These are phyloP conservation scores for Euplexia lucipara DNA, from an alignment of 2,888 invertebrate genomes.

Conservation along the genomic window DNA sequence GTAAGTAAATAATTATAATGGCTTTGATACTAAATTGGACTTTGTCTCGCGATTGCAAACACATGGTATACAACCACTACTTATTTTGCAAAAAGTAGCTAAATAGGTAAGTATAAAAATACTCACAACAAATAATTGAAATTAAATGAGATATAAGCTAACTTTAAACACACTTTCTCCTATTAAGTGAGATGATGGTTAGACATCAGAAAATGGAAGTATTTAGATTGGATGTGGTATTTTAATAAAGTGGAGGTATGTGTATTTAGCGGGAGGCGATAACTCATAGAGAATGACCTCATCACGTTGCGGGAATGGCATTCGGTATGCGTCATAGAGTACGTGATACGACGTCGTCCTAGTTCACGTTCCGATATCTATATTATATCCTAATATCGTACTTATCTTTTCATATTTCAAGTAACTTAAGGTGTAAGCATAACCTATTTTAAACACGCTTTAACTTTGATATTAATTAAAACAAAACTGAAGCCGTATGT, in stretches of 20 bases:
- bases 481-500: not conserved
- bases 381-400: conserved; percentile 56
- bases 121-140: conserved; percentile 33
- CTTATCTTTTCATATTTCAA: conserved; percentile 46
- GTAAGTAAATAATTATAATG: conserved; percentile 66
- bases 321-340: conserved; percentile 75
- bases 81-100: not conserved
- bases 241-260: conserved; percentile 70
- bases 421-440: not conserved
- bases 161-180: conserved; percentile 43
- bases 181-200: conserved; percentile 27
- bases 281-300: conserved; percentile 72
- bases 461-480: conserved; percentile 37
- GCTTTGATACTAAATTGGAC: conserved; percentile 33
- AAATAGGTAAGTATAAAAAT: conserved; percentile 3
- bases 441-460: not conserved
- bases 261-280: conserved; percentile 73
- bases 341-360: conserved; percentile 78
- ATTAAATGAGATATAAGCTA: conserved; percentile 26
- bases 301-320: conserved; percentile 76
- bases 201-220: conserved; percentile 8
- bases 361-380: conserved; percentile 66
- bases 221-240: conserved; percentile 57
- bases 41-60: conserved; percentile 29
- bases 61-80: not conserved